Evolutionary conservation across 2,888 invertebrate genomes (phyloP).

Genomic region (Trissoscelio sp.): DNA sequence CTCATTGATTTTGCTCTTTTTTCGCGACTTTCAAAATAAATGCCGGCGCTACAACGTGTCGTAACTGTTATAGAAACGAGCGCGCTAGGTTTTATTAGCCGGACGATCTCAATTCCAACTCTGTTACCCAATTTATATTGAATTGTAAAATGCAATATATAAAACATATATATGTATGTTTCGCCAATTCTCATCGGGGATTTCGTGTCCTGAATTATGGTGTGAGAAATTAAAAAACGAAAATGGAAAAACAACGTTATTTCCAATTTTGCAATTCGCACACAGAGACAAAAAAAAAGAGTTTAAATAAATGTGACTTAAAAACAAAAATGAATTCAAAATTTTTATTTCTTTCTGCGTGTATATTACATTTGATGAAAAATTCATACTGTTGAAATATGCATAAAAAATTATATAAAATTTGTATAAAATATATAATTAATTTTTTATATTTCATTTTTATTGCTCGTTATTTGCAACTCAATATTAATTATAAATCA

Average conservation of each 20-base stretch:
- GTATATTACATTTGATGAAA: too few species aligned
- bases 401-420: too few species aligned
- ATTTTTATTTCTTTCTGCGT: too few species aligned
- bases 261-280: neutral
- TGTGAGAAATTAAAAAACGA: slow-evolving; percentile 25
- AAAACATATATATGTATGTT: slow-evolving; percentile 10
- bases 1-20: slow-evolving; percentile 55
- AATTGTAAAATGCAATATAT: slow-evolving; percentile 43
- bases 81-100: slow-evolving; percentile 53
- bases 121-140: slow-evolving; percentile 51
- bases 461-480: too few species aligned
- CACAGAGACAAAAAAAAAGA: neutral
- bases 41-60: slow-evolving; percentile 47
- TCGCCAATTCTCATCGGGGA: slow-evolving; percentile 36
- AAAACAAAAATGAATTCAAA: too few species aligned
- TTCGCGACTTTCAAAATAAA: slow-evolving; percentile 54
- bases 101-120: slow-evolving; percentile 51
- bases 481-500: too few species aligned
- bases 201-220: neutral
- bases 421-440: too few species aligned
- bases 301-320: neutral
- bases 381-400: too few species aligned
- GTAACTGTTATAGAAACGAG: slow-evolving; percentile 65
- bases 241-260: slow-evolving; percentile 4
- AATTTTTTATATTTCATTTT: too few species aligned